Conservation (phyloP, 2,797 vertebrate species). For the Intellagama lesueurii region DNA sequence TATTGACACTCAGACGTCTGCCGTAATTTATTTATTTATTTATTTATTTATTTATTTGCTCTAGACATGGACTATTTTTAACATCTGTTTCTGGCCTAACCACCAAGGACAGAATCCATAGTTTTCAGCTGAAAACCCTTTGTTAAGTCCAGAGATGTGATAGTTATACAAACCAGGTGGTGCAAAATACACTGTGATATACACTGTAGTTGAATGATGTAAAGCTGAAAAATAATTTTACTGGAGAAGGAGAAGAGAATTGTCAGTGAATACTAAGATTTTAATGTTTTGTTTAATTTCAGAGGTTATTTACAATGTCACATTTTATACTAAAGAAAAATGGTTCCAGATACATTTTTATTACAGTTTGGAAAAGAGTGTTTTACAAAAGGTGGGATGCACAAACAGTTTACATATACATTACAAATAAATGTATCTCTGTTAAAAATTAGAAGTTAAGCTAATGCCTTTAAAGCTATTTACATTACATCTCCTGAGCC, state of each 20-base stretch:
- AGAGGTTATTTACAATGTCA: slow-evolving; percentile 67
- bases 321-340: slow-evolving; percentile 58
- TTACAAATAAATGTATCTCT: slow-evolving; percentile 68
- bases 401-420: slow-evolving; percentile 68
- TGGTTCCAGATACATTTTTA: slow-evolving; percentile 65
- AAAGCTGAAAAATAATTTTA: slow-evolving; percentile 61
- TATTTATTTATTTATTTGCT: too few species aligned
- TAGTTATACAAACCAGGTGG: slow-evolving; percentile 57
- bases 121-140: slow-evolving; percentile 38
- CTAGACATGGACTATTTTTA: too few species aligned
- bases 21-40: too few species aligned
- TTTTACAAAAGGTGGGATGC: slow-evolving; percentile 73
- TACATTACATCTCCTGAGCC: slow-evolving; percentile 62
- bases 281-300: slow-evolving; percentile 64
- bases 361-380: slow-evolving; percentile 59
- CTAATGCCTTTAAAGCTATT: slow-evolving; percentile 72
- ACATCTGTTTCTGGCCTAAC: too few species aligned
- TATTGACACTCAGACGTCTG: too few species aligned
- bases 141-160: slow-evolving; percentile 41
- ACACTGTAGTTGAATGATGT: slow-evolving; percentile 60
- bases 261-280: slow-evolving; percentile 59
- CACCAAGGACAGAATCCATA: slow-evolving; percentile 20
- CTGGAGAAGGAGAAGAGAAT: slow-evolving; percentile 55
- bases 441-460: slow-evolving; percentile 68
- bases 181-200: slow-evolving; percentile 58